A percentile compares a stretch with the other conserved stretches of the same genome.
phyloP scores from a whole-genome alignment of 2,113 vertebrate genomes.

The Vidua macroura region DNA sequence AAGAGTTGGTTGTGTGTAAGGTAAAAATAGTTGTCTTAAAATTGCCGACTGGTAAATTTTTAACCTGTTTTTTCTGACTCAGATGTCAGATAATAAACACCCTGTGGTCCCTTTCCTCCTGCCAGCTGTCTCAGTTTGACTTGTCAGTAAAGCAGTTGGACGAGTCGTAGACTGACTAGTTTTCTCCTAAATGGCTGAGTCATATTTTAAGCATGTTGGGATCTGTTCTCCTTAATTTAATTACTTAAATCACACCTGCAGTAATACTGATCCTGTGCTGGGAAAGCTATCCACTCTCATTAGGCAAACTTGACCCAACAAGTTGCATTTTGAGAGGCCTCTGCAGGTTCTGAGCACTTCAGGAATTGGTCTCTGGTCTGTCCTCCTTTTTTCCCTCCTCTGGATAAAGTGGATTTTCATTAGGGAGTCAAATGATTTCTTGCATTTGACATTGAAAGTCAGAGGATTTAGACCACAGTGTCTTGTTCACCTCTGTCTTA shows the following conservation, averaged over 20 bases:
- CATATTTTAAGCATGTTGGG: slow-evolving; percentile 41
- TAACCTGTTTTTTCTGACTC: slow-evolving; percentile 31
- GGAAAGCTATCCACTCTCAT: not conserved
- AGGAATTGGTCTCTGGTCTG: not conserved
- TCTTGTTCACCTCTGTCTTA: not conserved
- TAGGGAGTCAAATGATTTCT: not conserved
- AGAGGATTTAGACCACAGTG: not conserved
- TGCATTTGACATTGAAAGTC: not conserved
- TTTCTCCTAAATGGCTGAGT: slow-evolving; percentile 42
- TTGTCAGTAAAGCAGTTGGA: slow-evolving; percentile 34
- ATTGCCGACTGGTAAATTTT: slow-evolving; percentile 36
- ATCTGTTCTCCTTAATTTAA: slow-evolving; percentile 36
- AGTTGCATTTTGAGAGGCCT: slow-evolving; percentile 24
- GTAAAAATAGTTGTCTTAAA: slow-evolving; percentile 63
- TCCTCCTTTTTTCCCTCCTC: not conserved
- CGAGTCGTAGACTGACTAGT: slow-evolving; percentile 31
- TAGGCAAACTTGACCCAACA: slow-evolving; percentile 32
- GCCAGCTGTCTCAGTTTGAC: slow-evolving; percentile 11
- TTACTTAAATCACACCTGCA: slow-evolving; percentile 57
- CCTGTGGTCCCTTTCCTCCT: not conserved
- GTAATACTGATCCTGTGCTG: not conserved
- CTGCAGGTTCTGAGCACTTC: not conserved
- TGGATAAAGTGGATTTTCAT: not conserved
- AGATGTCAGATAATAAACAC: slow-evolving; percentile 45
- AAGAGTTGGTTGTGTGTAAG: slow-evolving; percentile 19